Conservation (phyloP, 2,888 invertebrate species). For the Drosophila quinaria region DNA sequence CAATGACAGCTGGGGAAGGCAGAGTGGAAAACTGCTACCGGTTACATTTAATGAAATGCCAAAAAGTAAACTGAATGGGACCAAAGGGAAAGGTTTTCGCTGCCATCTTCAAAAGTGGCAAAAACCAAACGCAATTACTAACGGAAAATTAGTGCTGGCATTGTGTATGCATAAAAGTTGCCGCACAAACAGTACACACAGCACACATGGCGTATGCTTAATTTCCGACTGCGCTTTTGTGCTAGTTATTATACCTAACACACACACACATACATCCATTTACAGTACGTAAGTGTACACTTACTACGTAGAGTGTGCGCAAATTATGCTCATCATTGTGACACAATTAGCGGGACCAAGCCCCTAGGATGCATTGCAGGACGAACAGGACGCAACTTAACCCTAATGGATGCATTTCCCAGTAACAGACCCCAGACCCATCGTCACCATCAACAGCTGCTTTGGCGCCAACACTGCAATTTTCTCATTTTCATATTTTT, state of each 20-base stretch:
- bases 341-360: slow-evolving; percentile 67
- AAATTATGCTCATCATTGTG: slow-evolving; percentile 82
- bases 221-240: slow-evolving; percentile 59
- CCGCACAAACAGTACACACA: slow-evolving; percentile 10
- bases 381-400: slow-evolving; percentile 58
- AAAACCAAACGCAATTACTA: slow-evolving; percentile 77
- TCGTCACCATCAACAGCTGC: slow-evolving; percentile 18
- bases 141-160: slow-evolving; percentile 75
- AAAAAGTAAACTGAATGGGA: slow-evolving; percentile 17
- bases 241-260: slow-evolving; percentile 14
- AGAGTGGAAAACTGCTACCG: slow-evolving; percentile 26
- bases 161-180: slow-evolving; percentile 55
- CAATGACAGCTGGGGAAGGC: not conserved
- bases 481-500: slow-evolving; percentile 63
- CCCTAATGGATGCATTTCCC: slow-evolving; percentile 69
- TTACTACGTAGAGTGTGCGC: slow-evolving; percentile 41
- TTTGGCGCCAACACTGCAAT: slow-evolving; percentile 51
- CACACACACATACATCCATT: not conserved
- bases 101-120: slow-evolving; percentile 34
- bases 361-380: slow-evolving; percentile 29
- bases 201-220: slow-evolving; percentile 72
- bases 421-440: slow-evolving; percentile 22
- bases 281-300: slow-evolving; percentile 1
- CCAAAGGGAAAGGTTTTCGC: slow-evolving; percentile 14
- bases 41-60: slow-evolving; percentile 63